These are phyloP conservation scores for Nephrotoma appendiculata DNA, from an alignment of 2,888 invertebrate species.

Conservation along the genomic window DNA sequence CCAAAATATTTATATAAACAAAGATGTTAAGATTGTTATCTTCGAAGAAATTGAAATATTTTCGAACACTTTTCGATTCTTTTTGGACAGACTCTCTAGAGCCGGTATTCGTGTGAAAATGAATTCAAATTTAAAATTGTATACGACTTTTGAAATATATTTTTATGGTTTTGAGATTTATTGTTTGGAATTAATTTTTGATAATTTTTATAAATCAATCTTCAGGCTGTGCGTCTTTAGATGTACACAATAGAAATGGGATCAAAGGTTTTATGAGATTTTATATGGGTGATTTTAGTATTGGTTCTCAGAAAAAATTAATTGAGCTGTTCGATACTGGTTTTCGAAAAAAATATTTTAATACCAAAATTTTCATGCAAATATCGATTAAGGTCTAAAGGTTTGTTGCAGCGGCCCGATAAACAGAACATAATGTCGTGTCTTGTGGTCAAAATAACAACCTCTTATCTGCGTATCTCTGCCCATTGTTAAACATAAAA, in stretches of 20 bases:
- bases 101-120: background rate
- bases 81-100: background rate
- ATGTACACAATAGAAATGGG: background rate
- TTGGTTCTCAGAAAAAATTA: background rate
- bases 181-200: background rate
- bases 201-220: background rate
- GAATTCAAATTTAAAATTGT: background rate
- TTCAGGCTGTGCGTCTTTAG: background rate
- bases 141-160: background rate
- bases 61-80: background rate
- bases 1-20: background rate
- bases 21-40: background rate
- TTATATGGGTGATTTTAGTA: background rate
- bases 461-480: background rate
- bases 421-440: background rate
- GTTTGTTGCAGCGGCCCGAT: background rate
- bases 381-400: too few species aligned
- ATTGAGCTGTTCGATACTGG: background rate
- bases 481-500: background rate
- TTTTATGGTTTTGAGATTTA: background rate
- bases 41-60: background rate
- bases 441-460: background rate
- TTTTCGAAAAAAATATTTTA: background rate
- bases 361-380: too few species aligned
- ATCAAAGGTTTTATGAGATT: background rate